phyloP scores from a whole-genome alignment of 2,797 vertebrate species.

The Mormyrops boulengeri region DNA sequence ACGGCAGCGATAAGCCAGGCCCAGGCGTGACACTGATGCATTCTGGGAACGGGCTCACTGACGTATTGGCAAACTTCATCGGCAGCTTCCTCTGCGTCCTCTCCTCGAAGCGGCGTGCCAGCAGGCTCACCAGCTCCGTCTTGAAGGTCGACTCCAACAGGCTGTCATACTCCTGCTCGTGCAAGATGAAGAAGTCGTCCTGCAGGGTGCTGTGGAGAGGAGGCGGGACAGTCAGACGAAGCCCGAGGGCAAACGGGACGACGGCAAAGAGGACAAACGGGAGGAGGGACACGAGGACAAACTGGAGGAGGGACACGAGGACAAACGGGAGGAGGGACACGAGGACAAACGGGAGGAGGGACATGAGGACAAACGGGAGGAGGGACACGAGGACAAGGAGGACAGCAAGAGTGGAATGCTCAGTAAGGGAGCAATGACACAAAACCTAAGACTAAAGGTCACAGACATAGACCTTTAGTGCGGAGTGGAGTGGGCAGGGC shows the following conservation, averaged over 20 bases:
- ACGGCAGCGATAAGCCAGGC: not conserved
- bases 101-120: constrained; percentile 85
- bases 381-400: not conserved
- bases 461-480: too few species aligned
- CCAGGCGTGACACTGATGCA: not conserved
- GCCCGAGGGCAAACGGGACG: not conserved
- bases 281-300: not conserved
- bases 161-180: constrained; percentile 96
- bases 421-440: not conserved
- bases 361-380: not conserved
- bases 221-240: not conserved
- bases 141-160: constrained; percentile 93
- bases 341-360: not conserved
- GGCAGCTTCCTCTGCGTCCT: constrained; percentile 87
- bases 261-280: not conserved
- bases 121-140: constrained; percentile 91
- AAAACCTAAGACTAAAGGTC: not conserved
- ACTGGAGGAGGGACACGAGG: not conserved
- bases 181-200: constrained; percentile 89
- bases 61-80: constrained; percentile 93
- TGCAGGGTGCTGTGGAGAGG: constrained; percentile 75
- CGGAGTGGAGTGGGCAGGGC: not conserved
- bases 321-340: too few species aligned
- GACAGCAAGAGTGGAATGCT: not conserved
- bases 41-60: constrained; percentile 47